Evolutionary conservation across 2,888 invertebrate genomes (phyloP).

Genomic region (Phasia obesa): DNA sequence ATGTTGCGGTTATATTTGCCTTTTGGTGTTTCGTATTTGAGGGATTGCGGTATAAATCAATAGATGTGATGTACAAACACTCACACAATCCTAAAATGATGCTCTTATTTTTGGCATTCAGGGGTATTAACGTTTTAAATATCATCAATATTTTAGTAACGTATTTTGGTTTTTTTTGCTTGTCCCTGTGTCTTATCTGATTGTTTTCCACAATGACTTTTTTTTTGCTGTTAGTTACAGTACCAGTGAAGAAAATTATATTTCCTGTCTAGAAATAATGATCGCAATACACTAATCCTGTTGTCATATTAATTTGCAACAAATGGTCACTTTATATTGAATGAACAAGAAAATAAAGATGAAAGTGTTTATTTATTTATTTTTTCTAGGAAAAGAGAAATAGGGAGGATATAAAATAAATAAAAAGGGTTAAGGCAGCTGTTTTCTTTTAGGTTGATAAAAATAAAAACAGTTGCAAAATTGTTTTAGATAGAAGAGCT

Average conservation of each 20-base stretch:
- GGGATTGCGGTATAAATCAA: constrained; percentile 57
- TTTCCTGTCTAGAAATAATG: constrained; percentile 44
- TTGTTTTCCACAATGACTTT: constrained; percentile 53
- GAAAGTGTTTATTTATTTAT: constrained; percentile 50
- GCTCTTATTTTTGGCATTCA: constrained; percentile 40
- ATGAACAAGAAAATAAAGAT: constrained; percentile 36
- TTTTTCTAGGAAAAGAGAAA: constrained; percentile 26
- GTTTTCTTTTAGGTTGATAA: constrained; percentile 19
- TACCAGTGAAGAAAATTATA: constrained; percentile 1
- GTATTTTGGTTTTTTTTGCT: constrained; percentile 38
- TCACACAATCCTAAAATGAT: constrained; percentile 3
- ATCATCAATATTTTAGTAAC: constrained; percentile 68
- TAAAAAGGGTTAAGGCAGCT: constrained; percentile 62
- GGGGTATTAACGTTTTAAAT: constrained; percentile 58
- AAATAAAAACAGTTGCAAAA: constrained; percentile 61
- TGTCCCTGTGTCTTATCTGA: constrained; percentile 56
- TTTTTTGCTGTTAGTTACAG: neutral
- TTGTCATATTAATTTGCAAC: constrained; percentile 74
- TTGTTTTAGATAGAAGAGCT: constrained; percentile 57
- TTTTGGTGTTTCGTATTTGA: constrained; percentile 68
- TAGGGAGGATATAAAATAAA: constrained; percentile 31
- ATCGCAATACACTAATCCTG: constrained; percentile 66
- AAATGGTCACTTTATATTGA: constrained; percentile 73
- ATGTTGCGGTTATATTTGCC: constrained; percentile 57
- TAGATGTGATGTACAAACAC: constrained; percentile 17